phyloP scores from a whole-genome alignment of 2,113 vertebrate species.

The Saccopteryx bilineata region DNA sequence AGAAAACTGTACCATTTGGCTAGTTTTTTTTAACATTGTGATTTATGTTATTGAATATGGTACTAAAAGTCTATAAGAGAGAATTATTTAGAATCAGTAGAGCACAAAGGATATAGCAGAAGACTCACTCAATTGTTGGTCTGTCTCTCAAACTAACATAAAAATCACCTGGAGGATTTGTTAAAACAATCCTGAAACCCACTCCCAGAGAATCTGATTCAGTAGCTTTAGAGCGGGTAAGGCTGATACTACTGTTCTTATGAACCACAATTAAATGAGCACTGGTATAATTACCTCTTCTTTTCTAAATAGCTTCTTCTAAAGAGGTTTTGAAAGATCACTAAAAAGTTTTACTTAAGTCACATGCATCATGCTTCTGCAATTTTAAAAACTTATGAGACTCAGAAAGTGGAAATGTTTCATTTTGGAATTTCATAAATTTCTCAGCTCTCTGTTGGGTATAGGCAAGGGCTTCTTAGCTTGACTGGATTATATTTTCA shows the following conservation, averaged over 20 bases:
- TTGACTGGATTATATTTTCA: conserved; percentile 25
- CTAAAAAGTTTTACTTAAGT: not conserved
- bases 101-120: not conserved
- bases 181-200: not conserved
- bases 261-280: not conserved
- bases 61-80: conserved; percentile 1
- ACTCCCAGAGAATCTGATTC: not conserved
- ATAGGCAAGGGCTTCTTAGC: conserved; percentile 16
- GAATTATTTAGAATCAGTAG: not conserved
- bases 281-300: not conserved
- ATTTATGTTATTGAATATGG: not conserved
- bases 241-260: not conserved
- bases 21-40: not conserved
- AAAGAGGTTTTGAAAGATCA: conserved; percentile 20
- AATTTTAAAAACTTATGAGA: conserved; percentile 30
- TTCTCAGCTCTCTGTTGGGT: conserved; percentile 15
- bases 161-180: not conserved
- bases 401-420: conserved; percentile 37
- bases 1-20: not conserved
- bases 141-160: not conserved
- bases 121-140: not conserved
- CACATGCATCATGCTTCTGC: conserved; percentile 2
- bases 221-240: not conserved
- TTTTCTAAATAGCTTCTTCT: not conserved
- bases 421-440: conserved; percentile 46